These are phyloP conservation scores for Eupithecia subumbrata DNA, from an alignment of 2,888 invertebrate genomes.

Conservation along the genomic window DNA sequence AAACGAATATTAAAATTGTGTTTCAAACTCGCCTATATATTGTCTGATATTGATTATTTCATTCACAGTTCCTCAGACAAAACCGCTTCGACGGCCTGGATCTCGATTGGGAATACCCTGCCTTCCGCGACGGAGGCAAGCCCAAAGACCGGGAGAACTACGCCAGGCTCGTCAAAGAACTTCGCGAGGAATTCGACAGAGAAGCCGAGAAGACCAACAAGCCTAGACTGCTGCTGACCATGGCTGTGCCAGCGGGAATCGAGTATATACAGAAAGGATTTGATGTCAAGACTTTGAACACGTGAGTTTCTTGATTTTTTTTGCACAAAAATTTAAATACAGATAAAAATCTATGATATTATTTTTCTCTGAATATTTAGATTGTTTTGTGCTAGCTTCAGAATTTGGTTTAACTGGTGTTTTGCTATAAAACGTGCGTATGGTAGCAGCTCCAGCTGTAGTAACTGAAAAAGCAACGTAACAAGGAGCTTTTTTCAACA, in stretches of 20 bases:
- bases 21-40: background rate
- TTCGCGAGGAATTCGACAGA: slow-evolving; percentile 94
- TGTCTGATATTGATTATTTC: slow-evolving; percentile 3
- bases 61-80: slow-evolving; percentile 88
- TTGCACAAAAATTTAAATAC: background rate
- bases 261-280: slow-evolving; percentile 97
- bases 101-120: slow-evolving; percentile 96
- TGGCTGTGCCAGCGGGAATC: slow-evolving; percentile 97
- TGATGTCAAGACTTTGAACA: slow-evolving; percentile 93
- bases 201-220: slow-evolving; percentile 94
- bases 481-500: too few species aligned
- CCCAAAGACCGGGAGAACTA: slow-evolving; percentile 94
- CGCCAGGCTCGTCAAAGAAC: slow-evolving; percentile 93
- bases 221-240: slow-evolving; percentile 90
- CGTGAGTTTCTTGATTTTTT: slow-evolving; percentile 75
- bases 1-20: background rate
- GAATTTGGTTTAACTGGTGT: too few species aligned
- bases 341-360: too few species aligned
- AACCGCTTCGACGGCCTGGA: slow-evolving; percentile 97
- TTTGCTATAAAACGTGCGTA: too few species aligned
- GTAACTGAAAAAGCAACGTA: too few species aligned
- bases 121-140: slow-evolving; percentile 91
- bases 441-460: too few species aligned
- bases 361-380: too few species aligned
- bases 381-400: too few species aligned